A percentile compares a stretch with the other conserved stretches of the same genome.
Evolutionary conservation across 2,888 invertebrate genomes (phyloP).

Genomic region (Apoderus coryli): DNA sequence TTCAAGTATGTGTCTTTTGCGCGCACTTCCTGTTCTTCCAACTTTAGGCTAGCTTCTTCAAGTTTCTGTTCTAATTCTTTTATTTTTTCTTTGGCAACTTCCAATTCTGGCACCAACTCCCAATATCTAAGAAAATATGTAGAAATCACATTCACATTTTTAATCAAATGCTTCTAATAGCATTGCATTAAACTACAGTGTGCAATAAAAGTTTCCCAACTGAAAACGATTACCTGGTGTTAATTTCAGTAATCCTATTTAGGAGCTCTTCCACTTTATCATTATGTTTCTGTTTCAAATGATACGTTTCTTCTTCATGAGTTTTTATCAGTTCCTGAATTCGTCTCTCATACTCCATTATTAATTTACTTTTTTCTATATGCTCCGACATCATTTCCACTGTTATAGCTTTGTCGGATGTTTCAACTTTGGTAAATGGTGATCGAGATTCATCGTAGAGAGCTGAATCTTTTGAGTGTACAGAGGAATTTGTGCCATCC

Average conservation of each 20-base stretch:
- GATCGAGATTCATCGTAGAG: slow-evolving; percentile 24
- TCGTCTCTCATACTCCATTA: slow-evolving; percentile 58
- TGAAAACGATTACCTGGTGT: slow-evolving; percentile 41
- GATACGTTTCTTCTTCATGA: slow-evolving; percentile 52
- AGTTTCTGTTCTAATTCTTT: slow-evolving; percentile 56
- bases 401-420: slow-evolving; percentile 24
- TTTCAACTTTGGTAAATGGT: slow-evolving; percentile 21
- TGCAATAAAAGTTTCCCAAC: background rate
- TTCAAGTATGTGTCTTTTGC: slow-evolving; percentile 66
- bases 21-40: slow-evolving; percentile 55
- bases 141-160: no score
- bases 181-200: no score
- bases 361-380: slow-evolving; percentile 49
- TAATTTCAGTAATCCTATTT: slow-evolving; percentile 58
- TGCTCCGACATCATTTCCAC: slow-evolving; percentile 24
- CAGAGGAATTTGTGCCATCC: slow-evolving; percentile 59
- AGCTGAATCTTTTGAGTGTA: slow-evolving; percentile 64
- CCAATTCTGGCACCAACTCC: slow-evolving; percentile 58
- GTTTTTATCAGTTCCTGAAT: slow-evolving; percentile 58
- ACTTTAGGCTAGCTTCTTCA: slow-evolving; percentile 51
- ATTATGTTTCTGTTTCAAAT: slow-evolving; percentile 63
- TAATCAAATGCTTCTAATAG: no score
- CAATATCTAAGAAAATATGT: slow-evolving; percentile 46
- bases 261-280: slow-evolving; percentile 62
- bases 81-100: slow-evolving; percentile 55